Conservation (phyloP, 2,888 invertebrate species). For the Euplagia quadripunctaria region DNA sequence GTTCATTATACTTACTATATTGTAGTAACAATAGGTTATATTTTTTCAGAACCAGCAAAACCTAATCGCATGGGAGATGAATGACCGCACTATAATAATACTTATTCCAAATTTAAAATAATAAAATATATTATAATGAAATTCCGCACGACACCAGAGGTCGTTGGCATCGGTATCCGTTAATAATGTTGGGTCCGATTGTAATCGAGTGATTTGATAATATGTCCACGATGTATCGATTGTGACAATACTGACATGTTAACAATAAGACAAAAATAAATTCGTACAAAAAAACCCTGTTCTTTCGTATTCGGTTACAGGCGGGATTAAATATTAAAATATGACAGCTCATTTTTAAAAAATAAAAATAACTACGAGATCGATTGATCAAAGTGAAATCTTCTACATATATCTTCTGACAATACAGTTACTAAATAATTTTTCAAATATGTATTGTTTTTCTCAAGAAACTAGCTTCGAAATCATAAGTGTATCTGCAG, state of each 20-base stretch:
- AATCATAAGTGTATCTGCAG: no score
- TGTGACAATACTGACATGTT: slow-evolving; percentile 45
- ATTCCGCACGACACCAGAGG: slow-evolving; percentile 46
- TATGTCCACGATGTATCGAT: slow-evolving; percentile 36
- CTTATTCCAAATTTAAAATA: slow-evolving; percentile 40
- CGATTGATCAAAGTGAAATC: not conserved
- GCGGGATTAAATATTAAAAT: slow-evolving; percentile 9
- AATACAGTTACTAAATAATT: not conserved
- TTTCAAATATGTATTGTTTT: not conserved
- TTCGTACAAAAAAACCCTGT: slow-evolving; percentile 23
- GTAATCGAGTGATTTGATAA: slow-evolving; percentile 47
- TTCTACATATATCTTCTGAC: not conserved
- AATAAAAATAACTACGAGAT: not conserved
- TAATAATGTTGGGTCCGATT: slow-evolving; percentile 31
- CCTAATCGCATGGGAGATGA: slow-evolving; percentile 11
- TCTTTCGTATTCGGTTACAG: slow-evolving; percentile 36
- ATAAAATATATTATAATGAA: slow-evolving; percentile 47
- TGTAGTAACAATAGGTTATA: not conserved
- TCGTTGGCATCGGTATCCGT: slow-evolving; percentile 49
- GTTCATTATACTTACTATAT: no score
- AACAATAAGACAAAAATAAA: slow-evolving; percentile 41
- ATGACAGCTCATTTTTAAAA: not conserved
- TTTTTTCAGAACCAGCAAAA: not conserved
- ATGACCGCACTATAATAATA: slow-evolving; percentile 40
- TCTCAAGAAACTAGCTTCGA: no score